Base-by-base conservation (phyloP, 2,113 vertebrate genomes). In the Acanthochromis polyacanthus region DNA sequence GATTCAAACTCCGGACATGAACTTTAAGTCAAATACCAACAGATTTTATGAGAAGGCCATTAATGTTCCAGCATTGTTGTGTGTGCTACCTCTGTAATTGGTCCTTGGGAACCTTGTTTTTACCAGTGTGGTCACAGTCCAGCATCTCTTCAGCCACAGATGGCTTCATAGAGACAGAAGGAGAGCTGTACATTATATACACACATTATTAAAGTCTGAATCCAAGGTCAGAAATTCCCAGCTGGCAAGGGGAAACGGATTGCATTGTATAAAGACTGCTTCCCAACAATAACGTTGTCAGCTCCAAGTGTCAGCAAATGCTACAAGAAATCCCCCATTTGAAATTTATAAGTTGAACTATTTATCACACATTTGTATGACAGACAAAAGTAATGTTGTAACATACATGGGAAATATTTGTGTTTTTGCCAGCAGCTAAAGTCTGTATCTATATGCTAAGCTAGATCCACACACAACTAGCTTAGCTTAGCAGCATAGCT, bases 151-250 rank as follows among this genome's bases (percentile, higher is more conserved):
- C 86, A 66, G 85, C 84, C 82, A 64, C 20, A 32, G 4, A 38
- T 17, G 81, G 82, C 77, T 38, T 91, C 83, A 91, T 83, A 58
- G 14, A 88, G 82, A 83, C 58, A 40, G 14, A 12, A 4, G 55
- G 22, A 53, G 30, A 17, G 4, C 23, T 8, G 5, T 15, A 23
- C 32, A 22, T 10, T 17, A 45, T 19, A 40, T 25, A 79, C 20
- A 83, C 36, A 59, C 3, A 40, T 45, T 53, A 56, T 66, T 46
- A 23, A 75, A 67, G 66, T 83, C 48, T 60, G 40, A 75, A 5
- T 72, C 4, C 40, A 45, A 4, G 25, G 45, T 71, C 28, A 45
- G 25, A 72, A 56, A 60, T 20, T 75, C 48, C 10, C 56, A 45
- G 23, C 2, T 40, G 4, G 15, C 2, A 43, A 22, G 3, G 17